Evolutionary conservation across 2,113 vertebrate species (phyloP).

Genomic region (Chunga burmeisteri): DNA sequence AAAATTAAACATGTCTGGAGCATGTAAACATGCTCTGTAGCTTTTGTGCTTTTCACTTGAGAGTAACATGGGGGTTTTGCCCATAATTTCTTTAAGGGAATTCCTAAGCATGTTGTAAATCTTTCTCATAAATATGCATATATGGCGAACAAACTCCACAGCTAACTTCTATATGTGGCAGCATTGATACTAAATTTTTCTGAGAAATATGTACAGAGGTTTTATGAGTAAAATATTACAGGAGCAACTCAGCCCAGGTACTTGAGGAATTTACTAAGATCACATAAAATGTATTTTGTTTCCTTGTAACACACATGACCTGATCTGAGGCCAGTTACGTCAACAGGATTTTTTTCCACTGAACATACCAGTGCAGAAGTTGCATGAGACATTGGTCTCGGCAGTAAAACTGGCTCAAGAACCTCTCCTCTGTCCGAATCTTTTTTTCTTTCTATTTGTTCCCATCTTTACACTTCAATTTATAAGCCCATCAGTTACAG

Average conservation of each 20-base stretch:
- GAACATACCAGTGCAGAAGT: rapidly evolving
- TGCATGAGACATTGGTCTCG: not conserved
- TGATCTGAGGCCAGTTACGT: not conserved
- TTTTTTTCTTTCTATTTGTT: not conserved
- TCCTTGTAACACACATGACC: not conserved
- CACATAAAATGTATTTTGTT: constrained; percentile 8
- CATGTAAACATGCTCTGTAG: not conserved
- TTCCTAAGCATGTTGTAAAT: constrained; percentile 10
- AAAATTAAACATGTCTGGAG: not conserved
- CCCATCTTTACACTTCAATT: not conserved
- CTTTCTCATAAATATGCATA: not conserved
- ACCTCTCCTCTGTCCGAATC: rapidly evolving
- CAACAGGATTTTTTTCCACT: not conserved
- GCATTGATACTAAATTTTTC: not conserved
- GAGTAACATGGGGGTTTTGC: not conserved
- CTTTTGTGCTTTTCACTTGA: not conserved
- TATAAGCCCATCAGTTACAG: not conserved
- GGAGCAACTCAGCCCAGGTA: not conserved
- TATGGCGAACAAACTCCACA: not conserved
- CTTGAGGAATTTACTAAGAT: constrained; percentile 5
- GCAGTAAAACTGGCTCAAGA: not conserved
- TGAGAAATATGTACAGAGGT: not conserved
- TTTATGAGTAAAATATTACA: constrained; percentile 18
- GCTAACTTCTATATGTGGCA: not conserved
- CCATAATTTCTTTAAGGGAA: constrained; percentile 11